Base-by-base conservation (phyloP, 2,113 vertebrate species). In the Datnioides undecimradiatus region DNA sequence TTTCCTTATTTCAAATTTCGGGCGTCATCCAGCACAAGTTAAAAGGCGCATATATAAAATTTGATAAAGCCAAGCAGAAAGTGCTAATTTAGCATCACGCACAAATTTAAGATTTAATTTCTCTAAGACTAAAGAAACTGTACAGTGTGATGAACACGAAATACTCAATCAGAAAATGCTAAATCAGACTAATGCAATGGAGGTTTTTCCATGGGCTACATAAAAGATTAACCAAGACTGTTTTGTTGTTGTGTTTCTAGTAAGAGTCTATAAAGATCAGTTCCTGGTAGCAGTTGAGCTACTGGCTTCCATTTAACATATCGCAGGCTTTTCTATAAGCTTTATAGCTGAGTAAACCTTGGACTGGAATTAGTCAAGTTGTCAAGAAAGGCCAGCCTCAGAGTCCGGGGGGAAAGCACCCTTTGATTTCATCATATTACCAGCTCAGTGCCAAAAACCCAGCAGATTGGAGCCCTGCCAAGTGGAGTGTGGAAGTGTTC, bases 341-440 rank as follows among this genome's bases (percentile, higher is more conserved):
- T 71, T 76, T 52, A 68, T 31, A 67, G 73, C 62, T 51, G 83
- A 85, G 73, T 85, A 79, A 73, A 88, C 70, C 62, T 85, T 88
- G 82, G 76, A 88, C 40, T 74, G 64, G 69, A 80, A 75, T 88
- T 79, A 87, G 82, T 78, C 73, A 74, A 73, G 79, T 54, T 84
- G 76, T 86, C 43, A 73, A 83, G 54, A 79, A 74, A 70, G 75
- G 73, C 80, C 29, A 5, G 57, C 38, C 72, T 73, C 31, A 12
- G 8, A 64, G 76, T 86, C 90, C 33, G 8, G 23, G 13, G 76
- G 79, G 87, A 67, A 76, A 78, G 64, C 76, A 81, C 73, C 66
- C 70, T 79, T 80, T 72, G 79, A 83, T 87, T 85, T 85, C 76
- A 89, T 89, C 70, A 79, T 74, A 79, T 86, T 77, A 83, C 34